phyloP scores from a whole-genome alignment of 1,140 invertebrate genomes.

The Paraescarpia echinospica region DNA sequence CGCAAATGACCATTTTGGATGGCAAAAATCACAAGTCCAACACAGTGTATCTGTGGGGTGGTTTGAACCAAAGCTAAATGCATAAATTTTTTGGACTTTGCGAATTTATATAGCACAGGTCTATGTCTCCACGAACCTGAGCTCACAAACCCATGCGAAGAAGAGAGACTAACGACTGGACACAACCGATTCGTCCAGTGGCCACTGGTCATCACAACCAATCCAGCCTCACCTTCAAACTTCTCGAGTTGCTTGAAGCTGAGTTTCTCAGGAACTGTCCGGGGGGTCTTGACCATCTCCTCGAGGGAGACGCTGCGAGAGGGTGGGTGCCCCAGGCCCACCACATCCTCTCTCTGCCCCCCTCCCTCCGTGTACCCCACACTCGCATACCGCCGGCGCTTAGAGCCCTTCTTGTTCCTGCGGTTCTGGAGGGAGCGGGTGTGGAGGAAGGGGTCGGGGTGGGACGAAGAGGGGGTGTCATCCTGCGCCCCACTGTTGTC shows the following conservation, averaged over 20 bases:
- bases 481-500: neutral
- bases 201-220: too few species aligned
- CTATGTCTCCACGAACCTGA: too few species aligned
- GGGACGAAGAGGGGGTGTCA: neutral
- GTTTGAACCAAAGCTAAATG: too few species aligned
- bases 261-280: constrained; percentile 79
- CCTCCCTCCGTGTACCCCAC: neutral
- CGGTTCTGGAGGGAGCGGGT: neutral
- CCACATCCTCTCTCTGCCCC: neutral
- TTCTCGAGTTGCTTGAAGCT: constrained; percentile 82
- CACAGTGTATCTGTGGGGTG: too few species aligned
- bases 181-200: too few species aligned
- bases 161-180: too few species aligned
- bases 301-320: constrained; percentile 55
- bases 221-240: constrained; percentile 75
- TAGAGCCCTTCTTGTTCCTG: neutral
- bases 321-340: neutral
- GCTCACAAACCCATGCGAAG: too few species aligned
- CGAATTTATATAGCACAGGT: too few species aligned
- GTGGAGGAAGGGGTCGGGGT: neutral
- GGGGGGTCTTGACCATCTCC: constrained; percentile 67
- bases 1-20: too few species aligned
- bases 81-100: too few species aligned
- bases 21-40: too few species aligned
- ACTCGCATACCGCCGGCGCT: neutral